Conservation (phyloP, 92 coral and sea anemone species). For the Palythoa grandis region DNA sequence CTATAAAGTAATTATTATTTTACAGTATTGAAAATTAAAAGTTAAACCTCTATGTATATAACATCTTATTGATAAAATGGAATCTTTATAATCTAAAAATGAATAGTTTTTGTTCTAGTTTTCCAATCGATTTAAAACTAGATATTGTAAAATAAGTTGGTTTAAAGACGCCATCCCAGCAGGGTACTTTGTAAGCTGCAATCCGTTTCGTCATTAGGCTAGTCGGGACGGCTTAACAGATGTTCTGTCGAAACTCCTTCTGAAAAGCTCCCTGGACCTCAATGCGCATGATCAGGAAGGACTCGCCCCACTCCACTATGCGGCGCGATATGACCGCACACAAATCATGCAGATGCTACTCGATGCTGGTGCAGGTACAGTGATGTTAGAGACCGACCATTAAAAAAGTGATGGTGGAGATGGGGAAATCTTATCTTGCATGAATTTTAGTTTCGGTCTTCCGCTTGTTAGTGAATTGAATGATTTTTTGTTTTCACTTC, state of each 20-base stretch:
- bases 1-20: too few relatives aligned
- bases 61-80: too few relatives aligned
- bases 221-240: constrained; percentile 76
- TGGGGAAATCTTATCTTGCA: too few relatives aligned
- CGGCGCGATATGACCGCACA: constrained; percentile 74
- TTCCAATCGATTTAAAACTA: neutral
- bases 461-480: too few relatives aligned
- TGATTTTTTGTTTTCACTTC: too few relatives aligned
- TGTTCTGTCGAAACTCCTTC: constrained; percentile 48
- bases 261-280: constrained; percentile 45
- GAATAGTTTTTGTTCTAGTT: too few relatives aligned
- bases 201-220: constrained; percentile 51
- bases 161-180: neutral
- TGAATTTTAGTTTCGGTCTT: too few relatives aligned
- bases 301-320: constrained; percentile 84
- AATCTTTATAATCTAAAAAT: too few relatives aligned
- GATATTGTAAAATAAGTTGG: neutral
- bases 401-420: too few relatives aligned
- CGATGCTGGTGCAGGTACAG: constrained; percentile 71
- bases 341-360: constrained; percentile 61
- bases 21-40: too few relatives aligned
- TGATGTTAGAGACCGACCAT: neutral
- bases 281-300: constrained; percentile 64
- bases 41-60: too few relatives aligned
- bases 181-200: neutral